Evolutionary conservation across 2,888 invertebrate species (phyloP), one percentile per base, ranked within the genome.

Genomic region (Dermolepida albohirtum): DNA sequence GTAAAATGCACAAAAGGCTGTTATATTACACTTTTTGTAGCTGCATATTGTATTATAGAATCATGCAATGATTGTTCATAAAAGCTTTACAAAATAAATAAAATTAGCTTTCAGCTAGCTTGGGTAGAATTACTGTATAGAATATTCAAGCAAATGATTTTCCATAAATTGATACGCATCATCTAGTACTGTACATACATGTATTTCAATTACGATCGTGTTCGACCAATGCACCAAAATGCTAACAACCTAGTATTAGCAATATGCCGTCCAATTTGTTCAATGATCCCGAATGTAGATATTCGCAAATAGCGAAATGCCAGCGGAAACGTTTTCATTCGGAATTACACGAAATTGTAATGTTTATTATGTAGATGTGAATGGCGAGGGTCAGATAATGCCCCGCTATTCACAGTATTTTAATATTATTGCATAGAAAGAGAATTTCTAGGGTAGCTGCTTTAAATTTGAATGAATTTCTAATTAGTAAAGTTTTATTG

Each of bases 311-410:
- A 64, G 50, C 54, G 14, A 65, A 52, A 52, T 65, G 54, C 44
- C 65, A 50, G 52, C 44, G 44, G 44, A 43, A 51, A 34, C 52
- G 65, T 44, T 51, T 44, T 54, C 54, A 54, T 65, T 65, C 54
- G 54, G 39, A 65, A 65, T 65, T 65, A 65, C 65, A 43, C 50
- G 63, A 64, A 64, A 64, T 51, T 52, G 65, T 65, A 49, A 65
- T 65, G 54, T 65, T 65, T 65, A 54, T 65, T 65, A 65, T 65
- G 54, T 54, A 65, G 52, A 65, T 65, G 65, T 54, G 65, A n/a
- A 43, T 27, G 22, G 8, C 44, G 54, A 52, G 65, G 54, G 63
- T 57, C 57, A 57, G 57, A 57, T 57, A 57, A 57, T 57, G 57
- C 41, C 43, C 43, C n/a, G 41, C 43, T 43, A 17, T 57, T 43